These are phyloP conservation scores for Lordiphosa mommai DNA, from an alignment of 1,140 invertebrate species.

Conservation along the genomic window DNA sequence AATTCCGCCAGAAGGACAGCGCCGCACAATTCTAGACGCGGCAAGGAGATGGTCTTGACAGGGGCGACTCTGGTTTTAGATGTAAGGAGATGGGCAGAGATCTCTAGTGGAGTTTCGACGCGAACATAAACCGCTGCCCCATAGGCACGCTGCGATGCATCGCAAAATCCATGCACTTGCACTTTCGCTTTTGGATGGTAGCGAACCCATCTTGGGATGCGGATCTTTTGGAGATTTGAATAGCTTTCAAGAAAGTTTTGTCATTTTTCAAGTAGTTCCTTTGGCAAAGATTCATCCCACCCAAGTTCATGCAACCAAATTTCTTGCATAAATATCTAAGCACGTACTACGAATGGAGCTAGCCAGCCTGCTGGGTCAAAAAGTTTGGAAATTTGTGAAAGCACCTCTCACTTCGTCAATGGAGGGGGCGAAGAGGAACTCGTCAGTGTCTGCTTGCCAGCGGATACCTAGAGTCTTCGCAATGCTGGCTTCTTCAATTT, in stretches of 20 bases:
- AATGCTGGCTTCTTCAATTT: not conserved
- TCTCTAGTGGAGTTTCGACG: not conserved
- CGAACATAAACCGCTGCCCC: not conserved
- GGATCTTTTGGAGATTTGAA: too few relatives aligned
- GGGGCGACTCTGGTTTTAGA: too few relatives aligned
- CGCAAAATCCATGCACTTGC: not conserved
- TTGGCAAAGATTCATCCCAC: not conserved
- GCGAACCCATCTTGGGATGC: too few relatives aligned
- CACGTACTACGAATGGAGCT: not conserved
- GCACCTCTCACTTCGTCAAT: not conserved
- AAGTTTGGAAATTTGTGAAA: too few relatives aligned
- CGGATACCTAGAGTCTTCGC: conserved; percentile 1
- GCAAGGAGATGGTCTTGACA: too few relatives aligned
- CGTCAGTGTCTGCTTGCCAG: not conserved
- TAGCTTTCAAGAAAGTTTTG: too few relatives aligned
- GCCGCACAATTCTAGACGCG: too few relatives aligned
- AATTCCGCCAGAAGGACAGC: too few relatives aligned
- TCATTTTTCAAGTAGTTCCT: not conserved
- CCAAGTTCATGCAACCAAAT: not conserved
- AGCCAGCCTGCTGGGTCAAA: not conserved
- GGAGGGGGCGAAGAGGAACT: not conserved
- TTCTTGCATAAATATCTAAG: not conserved
- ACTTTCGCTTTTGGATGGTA: too few relatives aligned
- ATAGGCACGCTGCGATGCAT: not conserved
- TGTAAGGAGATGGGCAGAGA: too few relatives aligned